Percentiles rank a stretch among this genome's conserved stretches.
Conservation (phyloP, 2,888 invertebrate genomes). For the Netelia melanura region DNA sequence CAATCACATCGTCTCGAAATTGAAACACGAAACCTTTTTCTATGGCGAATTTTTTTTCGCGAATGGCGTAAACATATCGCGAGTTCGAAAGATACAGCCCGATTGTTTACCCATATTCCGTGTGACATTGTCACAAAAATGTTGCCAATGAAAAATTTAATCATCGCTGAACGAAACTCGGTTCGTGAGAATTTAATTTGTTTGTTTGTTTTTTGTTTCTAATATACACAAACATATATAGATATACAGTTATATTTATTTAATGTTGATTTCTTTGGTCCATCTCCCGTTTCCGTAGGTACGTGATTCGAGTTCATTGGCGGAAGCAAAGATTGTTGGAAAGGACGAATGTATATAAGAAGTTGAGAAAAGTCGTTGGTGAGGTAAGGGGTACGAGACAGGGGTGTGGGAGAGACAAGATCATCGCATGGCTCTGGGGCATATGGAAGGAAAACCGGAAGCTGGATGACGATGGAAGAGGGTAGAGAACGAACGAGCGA, state of each 20-base stretch:
- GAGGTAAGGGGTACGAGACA: background rate
- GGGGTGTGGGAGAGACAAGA: background rate
- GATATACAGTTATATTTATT: conserved; percentile 12
- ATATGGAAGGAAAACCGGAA: conserved; percentile 18
- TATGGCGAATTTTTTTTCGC: no score
- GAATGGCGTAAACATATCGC: no score
- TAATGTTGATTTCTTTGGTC: conserved; percentile 5
- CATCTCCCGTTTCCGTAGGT: conserved; percentile 4
- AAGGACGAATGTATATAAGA: conserved; percentile 38
- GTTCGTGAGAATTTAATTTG: conserved; percentile 61
- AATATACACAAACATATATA: conserved; percentile 63
- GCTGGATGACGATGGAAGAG: conserved; percentile 8
- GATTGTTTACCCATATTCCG: background rate
- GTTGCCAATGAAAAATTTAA: conserved; percentile 68
- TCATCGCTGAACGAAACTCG: conserved; percentile 56
- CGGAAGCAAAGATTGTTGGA: conserved; percentile 5
- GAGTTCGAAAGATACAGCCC: no score
- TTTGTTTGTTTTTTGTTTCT: no score
- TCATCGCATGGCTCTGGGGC: conserved; percentile 32
- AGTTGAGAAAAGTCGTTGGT: background rate
- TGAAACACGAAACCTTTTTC: no score
- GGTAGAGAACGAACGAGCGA: background rate
- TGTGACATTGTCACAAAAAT: background rate
- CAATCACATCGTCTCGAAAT: background rate
- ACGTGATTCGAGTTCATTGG: conserved; percentile 46